These are phyloP conservation scores for Fistularia tabacaria DNA, from an alignment of 2,797 vertebrate species.

Conservation along the genomic window DNA sequence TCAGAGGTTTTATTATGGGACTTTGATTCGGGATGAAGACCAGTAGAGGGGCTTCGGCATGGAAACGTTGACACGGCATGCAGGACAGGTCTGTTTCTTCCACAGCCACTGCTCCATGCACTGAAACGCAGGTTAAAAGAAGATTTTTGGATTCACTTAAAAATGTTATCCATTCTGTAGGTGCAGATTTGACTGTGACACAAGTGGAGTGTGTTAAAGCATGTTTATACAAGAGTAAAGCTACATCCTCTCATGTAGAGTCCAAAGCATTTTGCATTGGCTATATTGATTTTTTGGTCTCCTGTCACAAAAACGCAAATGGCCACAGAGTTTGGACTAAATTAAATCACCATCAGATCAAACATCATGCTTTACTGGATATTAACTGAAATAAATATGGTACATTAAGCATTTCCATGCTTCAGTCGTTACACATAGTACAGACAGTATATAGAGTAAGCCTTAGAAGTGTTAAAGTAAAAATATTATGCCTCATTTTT, in stretches of 20 bases:
- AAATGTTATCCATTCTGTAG: no score
- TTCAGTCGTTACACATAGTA: no score
- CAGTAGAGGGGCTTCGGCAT: constrained; percentile 56
- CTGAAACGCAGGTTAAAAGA: constrained; percentile 55
- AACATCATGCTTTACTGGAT: neutral
- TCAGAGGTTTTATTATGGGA: constrained; percentile 49
- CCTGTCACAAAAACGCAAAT: constrained; percentile 5
- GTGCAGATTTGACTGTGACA: no score
- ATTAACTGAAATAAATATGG: no score
- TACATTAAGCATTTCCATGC: no score
- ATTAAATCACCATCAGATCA: neutral
- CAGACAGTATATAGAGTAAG: no score
- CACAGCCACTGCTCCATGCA: constrained; percentile 67
- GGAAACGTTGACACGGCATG: constrained; percentile 40
- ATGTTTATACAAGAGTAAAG: neutral
- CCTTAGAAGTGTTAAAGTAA: no score
- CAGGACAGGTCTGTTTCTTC: constrained; percentile 58
- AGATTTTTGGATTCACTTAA: no score
- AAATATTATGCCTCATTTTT: no score
- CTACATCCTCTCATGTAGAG: neutral
- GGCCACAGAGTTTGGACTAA: neutral
- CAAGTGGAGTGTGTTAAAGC: neutral
- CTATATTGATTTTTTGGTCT: constrained; percentile 9
- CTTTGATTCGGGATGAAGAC: constrained; percentile 50
- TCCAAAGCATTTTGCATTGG: neutral